Evolutionary conservation across 2,113 vertebrate genomes (phyloP), one percentile per base, ranked within the genome.

Genomic region (Psilopsiagon aymara): DNA sequence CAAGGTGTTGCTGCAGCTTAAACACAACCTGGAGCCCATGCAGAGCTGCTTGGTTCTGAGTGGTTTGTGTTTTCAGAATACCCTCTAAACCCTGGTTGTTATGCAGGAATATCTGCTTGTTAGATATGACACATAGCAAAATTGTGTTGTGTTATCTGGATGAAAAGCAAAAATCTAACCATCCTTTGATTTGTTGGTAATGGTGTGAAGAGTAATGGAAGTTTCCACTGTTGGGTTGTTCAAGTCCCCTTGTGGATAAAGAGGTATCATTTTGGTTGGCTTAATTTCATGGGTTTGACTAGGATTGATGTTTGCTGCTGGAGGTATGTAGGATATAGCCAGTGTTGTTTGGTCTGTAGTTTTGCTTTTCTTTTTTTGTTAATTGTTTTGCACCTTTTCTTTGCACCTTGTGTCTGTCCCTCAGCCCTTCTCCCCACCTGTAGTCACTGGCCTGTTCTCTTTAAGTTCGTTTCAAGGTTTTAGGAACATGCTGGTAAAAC

Each of bases 251-350:
- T 80, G 43, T 71, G 86, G 81, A 92, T 71, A 79, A 74, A 60
- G 71, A 95, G 94, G 89, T 94, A 94, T 91, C 37, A 53, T 95
- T 97, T 97, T 78, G 91, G 94, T 97, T 96, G 85, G 88, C 92
- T 85, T 95, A 78, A 46, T 95, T 96, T 95, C 94, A 10, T 96
- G 97, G 94, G 95, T 94, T 88, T 97, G 96, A 93, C 92, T 97
- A 97, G 97, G 95, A 97, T 90, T 97, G 96, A 93, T 98, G 93
- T 92, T 97, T 97, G 95, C 97, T 97, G 90, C 84, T 96, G 95
- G 94, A 97, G 95, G 88, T 98, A 94, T 82, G 95, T 91, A 96
- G 97, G 97, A 91, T 94, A 62, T 97, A 97, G 97, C 93, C 86
- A 92, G 96, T 97, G 86, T 97, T 95, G 94, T 96, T 97, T 96